Evolutionary conservation across 2,888 invertebrate species (phyloP), one percentile per base, ranked within the genome.

Genomic region (Peribatodes rhomboidaria): DNA sequence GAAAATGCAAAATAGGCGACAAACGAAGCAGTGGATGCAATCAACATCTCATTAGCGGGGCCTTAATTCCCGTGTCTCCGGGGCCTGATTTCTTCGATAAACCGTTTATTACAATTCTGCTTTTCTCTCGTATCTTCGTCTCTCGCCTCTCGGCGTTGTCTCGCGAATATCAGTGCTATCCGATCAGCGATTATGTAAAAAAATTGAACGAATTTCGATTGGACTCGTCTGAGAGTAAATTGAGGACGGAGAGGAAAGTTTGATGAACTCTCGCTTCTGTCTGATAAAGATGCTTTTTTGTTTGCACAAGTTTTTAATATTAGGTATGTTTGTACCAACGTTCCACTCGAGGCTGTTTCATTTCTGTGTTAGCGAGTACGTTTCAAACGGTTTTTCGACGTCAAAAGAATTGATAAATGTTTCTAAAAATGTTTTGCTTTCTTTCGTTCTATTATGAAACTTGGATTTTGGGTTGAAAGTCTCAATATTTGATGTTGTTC

Each of bases 1-100:
- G 77, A 78, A 80, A 83, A 86, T 84, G 83, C 79, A 81, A 85
- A 87, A 82, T 80, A 84, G 82, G 74, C 83, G 87, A 85, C 85
- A 87, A 89, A 83, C 85, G 86, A 79, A 80, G 79, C 84, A 80
- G 78, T 82, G 85, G 85, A 85, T 86, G 89, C 90, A 90, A 91
- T 92, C 90, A 91, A 89, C 92, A 91, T 92, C 90, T 90, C 90
- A 91, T 92, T 91, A 91, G 90, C 77, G 83, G 78, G 79, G 85
- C 85, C 86, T 90, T 91, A 90, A 89, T 90, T 89, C 85, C 77
- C 78, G 80, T 83, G 86, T 87, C 85, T 77, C 84, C 68, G 76
- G 77, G 79, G 79, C 81, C 70, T 83, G 88, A 89, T 87, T 89
- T 85, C 82, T 82, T 84, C 86, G 87, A 88, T 89, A 88, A 89